Evolutionary conservation across 30 jellyfish, hydroid and myxozoan species (phyloP).

Genomic region (Chrysaora quinquecirrha): DNA sequence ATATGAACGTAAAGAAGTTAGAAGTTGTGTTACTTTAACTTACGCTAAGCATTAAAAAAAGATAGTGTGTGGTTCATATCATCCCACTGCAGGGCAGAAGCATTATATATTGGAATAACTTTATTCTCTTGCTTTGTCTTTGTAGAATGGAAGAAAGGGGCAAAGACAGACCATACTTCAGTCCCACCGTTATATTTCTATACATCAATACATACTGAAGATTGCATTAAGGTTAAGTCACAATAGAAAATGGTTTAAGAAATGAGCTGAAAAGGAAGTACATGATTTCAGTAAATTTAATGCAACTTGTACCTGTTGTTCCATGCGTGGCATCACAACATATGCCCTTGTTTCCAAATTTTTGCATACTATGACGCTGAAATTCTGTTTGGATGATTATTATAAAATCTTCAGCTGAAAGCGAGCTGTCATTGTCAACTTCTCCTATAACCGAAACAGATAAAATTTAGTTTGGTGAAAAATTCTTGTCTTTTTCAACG

Average conservation of each 20-base stretch:
- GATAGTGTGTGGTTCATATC: too few relatives aligned
- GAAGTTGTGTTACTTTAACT: too few relatives aligned
- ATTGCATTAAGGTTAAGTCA: not conserved
- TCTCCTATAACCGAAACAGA: not conserved
- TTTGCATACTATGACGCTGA: conserved; percentile 7
- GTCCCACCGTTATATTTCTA: not conserved
- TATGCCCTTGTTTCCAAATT: conserved; percentile 41
- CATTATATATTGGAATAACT: too few relatives aligned
- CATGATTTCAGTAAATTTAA: too few relatives aligned
- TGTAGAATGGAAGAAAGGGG: not conserved
- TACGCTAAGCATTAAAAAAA: too few relatives aligned
- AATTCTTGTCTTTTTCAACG: too few relatives aligned
- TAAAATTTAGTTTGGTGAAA: too few relatives aligned
- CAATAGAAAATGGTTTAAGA: not conserved
- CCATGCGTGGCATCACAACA: conserved; percentile 62
- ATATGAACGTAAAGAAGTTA: too few relatives aligned
- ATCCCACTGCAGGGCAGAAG: too few relatives aligned
- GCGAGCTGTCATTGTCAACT: not conserved
- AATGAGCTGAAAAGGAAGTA: not conserved
- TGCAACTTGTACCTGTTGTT: conserved; percentile 3
- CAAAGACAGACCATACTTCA: not conserved
- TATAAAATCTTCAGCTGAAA: conserved; percentile 21
- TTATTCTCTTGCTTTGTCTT: too few relatives aligned
- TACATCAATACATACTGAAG: not conserved
- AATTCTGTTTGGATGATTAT: conserved; percentile 47